phyloP scores from a whole-genome alignment of 2,888 invertebrate genomes.

The Ypsolopha sequella region DNA sequence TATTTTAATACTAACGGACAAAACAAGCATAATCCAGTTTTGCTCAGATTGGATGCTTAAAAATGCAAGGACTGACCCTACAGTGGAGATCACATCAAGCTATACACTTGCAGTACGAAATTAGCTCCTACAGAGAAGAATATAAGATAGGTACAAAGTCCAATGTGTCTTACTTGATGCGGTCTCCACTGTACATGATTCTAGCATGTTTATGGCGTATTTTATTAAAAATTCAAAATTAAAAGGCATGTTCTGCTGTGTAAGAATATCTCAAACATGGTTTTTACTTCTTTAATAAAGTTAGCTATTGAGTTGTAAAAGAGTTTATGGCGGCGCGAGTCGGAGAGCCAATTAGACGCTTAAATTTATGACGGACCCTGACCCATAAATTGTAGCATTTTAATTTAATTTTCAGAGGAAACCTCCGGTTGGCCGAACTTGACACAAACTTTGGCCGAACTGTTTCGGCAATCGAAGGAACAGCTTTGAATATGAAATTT shows the following conservation, averaged over 20 bases:
- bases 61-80: too few relatives aligned
- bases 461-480: conserved; percentile 8
- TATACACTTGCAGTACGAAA: too few relatives aligned
- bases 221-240: neutral
- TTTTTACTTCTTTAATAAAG: conserved; percentile 35
- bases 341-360: conserved; percentile 55
- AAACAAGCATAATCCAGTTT: too few relatives aligned
- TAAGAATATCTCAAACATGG: neutral
- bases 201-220: too few relatives aligned
- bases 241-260: neutral
- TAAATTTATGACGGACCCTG: conserved; percentile 51
- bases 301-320: conserved; percentile 53
- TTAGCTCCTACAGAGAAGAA: too few relatives aligned
- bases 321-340: conserved; percentile 50
- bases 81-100: too few relatives aligned
- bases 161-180: too few relatives aligned
- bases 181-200: too few relatives aligned
- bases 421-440: conserved; percentile 15
- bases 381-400: conserved; percentile 62
- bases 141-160: too few relatives aligned
- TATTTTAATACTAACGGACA: too few relatives aligned
- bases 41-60: too few relatives aligned
- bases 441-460: neutral
- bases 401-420: conserved; percentile 50
- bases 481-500: conserved; percentile 25